A percentile compares a stretch with the other conserved stretches of the same genome.
Conservation (phyloP, 2,888 invertebrate species). For the Disparrhopalites patrizii region DNA sequence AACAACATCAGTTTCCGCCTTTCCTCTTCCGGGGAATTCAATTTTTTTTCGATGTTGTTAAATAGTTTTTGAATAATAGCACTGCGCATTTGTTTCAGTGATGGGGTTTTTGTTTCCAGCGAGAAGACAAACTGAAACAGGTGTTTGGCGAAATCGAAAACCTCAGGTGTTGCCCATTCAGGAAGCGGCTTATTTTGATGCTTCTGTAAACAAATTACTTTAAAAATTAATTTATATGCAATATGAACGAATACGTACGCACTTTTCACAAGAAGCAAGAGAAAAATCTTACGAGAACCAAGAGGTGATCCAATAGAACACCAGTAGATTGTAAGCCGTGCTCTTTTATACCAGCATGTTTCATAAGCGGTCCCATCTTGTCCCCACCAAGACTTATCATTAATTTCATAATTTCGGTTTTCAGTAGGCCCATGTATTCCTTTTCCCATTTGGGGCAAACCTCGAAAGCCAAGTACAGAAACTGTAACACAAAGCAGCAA, state of each 20-base stretch:
- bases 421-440: background rate
- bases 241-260: background rate
- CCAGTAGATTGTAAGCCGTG: background rate
- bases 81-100: background rate
- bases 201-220: background rate
- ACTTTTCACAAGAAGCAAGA: background rate
- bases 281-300: background rate
- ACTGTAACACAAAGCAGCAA: too few species aligned
- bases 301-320: background rate
- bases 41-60: background rate
- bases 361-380: background rate
- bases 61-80: background rate
- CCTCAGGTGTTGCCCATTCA: slow-evolving; percentile 7
- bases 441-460: background rate
- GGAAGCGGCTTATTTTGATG: slow-evolving; percentile 3
- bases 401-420: background rate
- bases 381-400: background rate
- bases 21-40: background rate
- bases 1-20: slow-evolving; percentile 63
- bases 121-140: background rate
- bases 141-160: background rate
- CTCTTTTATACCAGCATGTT: background rate
- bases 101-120: background rate
- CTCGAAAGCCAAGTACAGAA: background rate
- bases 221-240: background rate